phyloP scores from a whole-genome alignment of 2,888 invertebrate genomes.

The Tinea trinotella region DNA sequence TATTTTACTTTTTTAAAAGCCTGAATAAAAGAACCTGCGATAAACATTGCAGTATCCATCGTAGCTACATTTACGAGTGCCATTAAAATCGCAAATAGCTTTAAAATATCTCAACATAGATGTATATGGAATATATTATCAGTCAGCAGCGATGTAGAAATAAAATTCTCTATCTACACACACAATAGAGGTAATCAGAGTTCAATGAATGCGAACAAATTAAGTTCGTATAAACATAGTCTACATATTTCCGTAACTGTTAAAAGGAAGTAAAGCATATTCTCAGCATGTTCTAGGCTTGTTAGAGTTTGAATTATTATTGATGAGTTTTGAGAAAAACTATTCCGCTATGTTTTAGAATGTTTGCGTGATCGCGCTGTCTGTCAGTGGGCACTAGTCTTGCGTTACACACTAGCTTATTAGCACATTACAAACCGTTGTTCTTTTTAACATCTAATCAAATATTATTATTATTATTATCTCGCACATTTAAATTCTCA shows the following conservation, averaged over 20 bases:
- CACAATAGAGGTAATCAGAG: no score
- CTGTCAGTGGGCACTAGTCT: constrained; percentile 8
- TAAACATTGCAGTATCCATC: no score
- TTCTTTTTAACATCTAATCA: constrained; percentile 4
- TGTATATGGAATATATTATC: no score
- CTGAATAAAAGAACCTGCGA: no score
- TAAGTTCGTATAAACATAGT: not conserved
- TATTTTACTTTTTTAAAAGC: no score
- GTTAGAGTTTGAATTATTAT: constrained; percentile 7
- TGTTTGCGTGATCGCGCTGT: constrained; percentile 1
- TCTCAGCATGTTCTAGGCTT: not conserved
- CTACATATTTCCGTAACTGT: not conserved
- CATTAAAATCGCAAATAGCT: no score
- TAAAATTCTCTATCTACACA: no score
- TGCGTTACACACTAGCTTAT: not conserved
- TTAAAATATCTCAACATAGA: no score
- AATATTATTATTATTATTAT: not conserved
- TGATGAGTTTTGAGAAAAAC: constrained; percentile 13
- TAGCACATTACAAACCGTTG: constrained; percentile 11
- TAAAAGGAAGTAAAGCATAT: not conserved
- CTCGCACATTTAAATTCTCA: not conserved
- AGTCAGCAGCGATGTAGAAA: no score
- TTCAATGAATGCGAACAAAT: not conserved
- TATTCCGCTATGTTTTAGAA: constrained; percentile 5
- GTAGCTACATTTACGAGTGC: no score